Evolutionary conservation across 2,797 vertebrate species (phyloP).

Genomic region (Glossophaga mutica): DNA sequence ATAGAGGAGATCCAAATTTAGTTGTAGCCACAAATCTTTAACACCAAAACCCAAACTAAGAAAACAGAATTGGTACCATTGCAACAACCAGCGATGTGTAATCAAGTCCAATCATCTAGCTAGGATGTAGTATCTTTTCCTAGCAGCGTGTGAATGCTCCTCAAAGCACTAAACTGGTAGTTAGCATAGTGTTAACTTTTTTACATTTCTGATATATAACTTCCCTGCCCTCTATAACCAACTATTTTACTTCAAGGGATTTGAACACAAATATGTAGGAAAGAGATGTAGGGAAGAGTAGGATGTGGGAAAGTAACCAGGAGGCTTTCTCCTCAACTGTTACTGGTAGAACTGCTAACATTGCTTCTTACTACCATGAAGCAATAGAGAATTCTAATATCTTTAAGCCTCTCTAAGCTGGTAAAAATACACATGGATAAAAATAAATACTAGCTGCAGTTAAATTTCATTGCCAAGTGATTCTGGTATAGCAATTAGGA

Average conservation of each 20-base stretch:
- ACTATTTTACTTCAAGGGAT: conserved; percentile 1
- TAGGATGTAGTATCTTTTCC: background rate
- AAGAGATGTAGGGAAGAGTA: background rate
- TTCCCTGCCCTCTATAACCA: conserved; percentile 4
- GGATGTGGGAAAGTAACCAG: background rate
- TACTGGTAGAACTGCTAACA: background rate
- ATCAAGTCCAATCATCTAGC: background rate
- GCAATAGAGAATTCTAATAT: conserved; percentile 4
- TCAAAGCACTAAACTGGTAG: background rate
- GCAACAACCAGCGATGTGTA: background rate
- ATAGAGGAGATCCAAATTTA: background rate
- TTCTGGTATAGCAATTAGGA: conserved; percentile 40
- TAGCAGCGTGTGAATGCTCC: background rate
- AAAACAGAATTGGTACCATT: conserved; percentile 14
- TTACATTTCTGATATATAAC: background rate
- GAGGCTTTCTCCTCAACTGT: background rate
- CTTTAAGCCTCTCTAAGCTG: conserved; percentile 19
- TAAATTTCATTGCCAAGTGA: conserved; percentile 43
- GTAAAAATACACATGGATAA: conserved; percentile 43
- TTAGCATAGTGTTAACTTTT: background rate
- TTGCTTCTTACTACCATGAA: background rate
- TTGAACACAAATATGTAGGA: background rate
- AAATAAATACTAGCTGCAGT: background rate
- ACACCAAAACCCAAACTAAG: conserved; percentile 39
- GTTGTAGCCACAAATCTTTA: conserved; percentile 17